Conservation (phyloP, 2,888 invertebrate genomes). For the Incurvaria masculella region DNA sequence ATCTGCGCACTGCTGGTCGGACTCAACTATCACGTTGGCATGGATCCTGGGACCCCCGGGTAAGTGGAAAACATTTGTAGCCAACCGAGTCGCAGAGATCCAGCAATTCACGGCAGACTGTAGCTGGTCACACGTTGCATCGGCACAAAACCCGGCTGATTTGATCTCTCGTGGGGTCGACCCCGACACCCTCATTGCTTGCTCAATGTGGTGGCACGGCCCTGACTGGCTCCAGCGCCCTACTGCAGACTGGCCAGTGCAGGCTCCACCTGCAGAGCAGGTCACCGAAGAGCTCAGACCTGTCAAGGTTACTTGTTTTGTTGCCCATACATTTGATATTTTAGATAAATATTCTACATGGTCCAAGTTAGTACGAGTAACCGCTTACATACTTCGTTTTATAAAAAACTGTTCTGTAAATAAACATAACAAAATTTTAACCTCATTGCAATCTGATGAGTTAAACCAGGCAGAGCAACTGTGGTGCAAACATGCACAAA, state of each 20-base stretch:
- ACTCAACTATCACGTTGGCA: constrained; percentile 14
- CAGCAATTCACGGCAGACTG: constrained; percentile 4
- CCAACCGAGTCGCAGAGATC: constrained; percentile 12
- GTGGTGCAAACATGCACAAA: not conserved
- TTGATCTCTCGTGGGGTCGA: constrained; percentile 12
- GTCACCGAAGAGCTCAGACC: not conserved
- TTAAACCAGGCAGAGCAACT: not conserved
- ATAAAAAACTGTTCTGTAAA: not conserved
- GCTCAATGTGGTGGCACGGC: constrained; percentile 13
- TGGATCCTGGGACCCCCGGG: constrained; percentile 14
- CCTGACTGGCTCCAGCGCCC: constrained; percentile 5
- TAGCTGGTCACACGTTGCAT: constrained; percentile 12
- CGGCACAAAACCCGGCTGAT: constrained; percentile 14
- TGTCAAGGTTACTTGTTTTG: not conserved
- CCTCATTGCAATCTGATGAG: not conserved
- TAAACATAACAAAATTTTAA: too few species aligned
- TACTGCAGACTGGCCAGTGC: not conserved
- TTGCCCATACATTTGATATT: not conserved
- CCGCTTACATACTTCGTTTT: not conserved
- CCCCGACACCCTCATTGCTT: constrained; percentile 5
- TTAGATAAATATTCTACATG: not conserved
- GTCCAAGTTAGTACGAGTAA: not conserved
- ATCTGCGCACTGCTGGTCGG: constrained; percentile 15
- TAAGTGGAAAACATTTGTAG: constrained; percentile 16
- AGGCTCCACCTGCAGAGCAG: not conserved